A percentile compares a stretch with the other conserved stretches of the same genome.
phyloP scores from a whole-genome alignment of 2,888 invertebrate genomes.

The Meliscaeva auricollis region DNA sequence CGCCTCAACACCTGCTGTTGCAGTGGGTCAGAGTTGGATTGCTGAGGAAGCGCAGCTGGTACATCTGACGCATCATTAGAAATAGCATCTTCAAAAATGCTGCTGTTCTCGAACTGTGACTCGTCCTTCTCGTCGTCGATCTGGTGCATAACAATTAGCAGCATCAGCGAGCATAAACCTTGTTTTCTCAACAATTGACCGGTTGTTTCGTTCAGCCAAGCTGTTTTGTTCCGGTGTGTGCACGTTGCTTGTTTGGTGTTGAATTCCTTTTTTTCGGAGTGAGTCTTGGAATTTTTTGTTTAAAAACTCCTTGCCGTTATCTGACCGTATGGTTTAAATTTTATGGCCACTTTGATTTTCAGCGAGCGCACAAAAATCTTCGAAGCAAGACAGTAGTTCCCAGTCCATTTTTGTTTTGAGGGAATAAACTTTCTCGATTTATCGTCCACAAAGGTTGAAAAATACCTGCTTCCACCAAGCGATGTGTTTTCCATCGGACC shows the following conservation, averaged over 20 bases:
- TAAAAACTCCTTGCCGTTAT: too few species aligned
- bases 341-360: too few species aligned
- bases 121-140: neutral
- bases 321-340: too few species aligned
- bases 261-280: too few species aligned
- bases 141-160: neutral
- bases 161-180: too few species aligned
- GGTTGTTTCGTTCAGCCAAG: too few species aligned
- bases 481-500: constrained; percentile 81
- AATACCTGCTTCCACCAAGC: constrained; percentile 45
- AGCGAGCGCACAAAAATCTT: neutral
- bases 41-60: constrained; percentile 3
- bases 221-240: too few species aligned
- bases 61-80: neutral
- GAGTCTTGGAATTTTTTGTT: too few species aligned
- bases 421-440: neutral
- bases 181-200: neutral
- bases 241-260: too few species aligned
- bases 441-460: constrained; percentile 12
- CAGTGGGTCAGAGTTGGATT: constrained; percentile 28
- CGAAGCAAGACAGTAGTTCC: neutral
- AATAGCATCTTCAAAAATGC: constrained; percentile 12
- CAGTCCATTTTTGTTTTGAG: neutral
- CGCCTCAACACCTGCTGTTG: constrained; percentile 14
- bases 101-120: neutral